Conservation (phyloP, 2,797 vertebrate genomes). For the Cheracebus regulus region DNA sequence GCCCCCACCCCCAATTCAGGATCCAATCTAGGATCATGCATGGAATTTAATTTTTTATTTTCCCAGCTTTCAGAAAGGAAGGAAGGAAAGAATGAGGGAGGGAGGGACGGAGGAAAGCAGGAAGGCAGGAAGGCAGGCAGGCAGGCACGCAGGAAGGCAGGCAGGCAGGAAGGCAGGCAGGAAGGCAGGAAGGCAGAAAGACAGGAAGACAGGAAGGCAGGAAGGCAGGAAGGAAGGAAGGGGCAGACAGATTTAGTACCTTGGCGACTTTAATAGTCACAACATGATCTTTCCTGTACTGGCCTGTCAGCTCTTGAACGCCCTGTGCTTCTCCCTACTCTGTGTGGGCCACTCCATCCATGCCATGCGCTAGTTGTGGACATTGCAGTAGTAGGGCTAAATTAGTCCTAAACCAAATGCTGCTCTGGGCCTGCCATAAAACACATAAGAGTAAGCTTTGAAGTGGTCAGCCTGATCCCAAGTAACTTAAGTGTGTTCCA, state of each 20-base stretch:
- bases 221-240: not conserved
- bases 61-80: not conserved
- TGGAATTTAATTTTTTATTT: not conserved
- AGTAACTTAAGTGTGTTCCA: not conserved
- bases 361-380: not conserved
- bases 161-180: not conserved
- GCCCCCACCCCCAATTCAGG: not conserved
- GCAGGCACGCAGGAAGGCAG: rapidly evolving
- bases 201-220: not conserved
- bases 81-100: not conserved
- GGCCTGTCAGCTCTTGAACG: not conserved
- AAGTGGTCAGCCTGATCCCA: not conserved
- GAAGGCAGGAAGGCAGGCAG: rapidly evolving
- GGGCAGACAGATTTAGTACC: not conserved
- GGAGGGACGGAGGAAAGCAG: not conserved
- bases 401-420: not conserved
- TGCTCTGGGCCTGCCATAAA: not conserved
- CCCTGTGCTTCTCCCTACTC: not conserved
- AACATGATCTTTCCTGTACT: not conserved
- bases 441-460: not conserved
- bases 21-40: not conserved
- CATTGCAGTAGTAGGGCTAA: not conserved
- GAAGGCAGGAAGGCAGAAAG: too few species aligned
- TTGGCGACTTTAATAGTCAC: not conserved
- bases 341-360: not conserved